Conservation (phyloP, 2,888 invertebrate genomes). For the Theretra japonica region DNA sequence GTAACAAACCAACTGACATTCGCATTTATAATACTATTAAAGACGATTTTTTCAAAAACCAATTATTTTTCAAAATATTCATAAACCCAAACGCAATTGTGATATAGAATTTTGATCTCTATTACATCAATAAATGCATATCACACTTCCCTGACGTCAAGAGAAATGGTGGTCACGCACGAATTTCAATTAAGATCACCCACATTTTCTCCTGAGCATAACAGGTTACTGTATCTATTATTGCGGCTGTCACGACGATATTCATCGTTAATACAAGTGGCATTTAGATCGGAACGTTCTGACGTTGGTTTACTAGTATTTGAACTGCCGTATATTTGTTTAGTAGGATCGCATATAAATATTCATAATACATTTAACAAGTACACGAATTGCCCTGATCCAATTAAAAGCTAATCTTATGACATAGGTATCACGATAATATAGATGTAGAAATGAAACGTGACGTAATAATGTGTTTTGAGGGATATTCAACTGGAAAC, state of each 20-base stretch:
- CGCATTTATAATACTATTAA: too few relatives aligned
- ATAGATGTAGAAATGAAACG: too few relatives aligned
- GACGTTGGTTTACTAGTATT: background rate
- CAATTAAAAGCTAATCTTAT: too few relatives aligned
- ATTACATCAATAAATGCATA: background rate
- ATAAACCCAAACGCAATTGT: background rate
- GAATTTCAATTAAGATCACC: background rate
- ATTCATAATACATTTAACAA: too few relatives aligned
- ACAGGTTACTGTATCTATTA: conserved; percentile 7
- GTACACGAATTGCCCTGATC: too few relatives aligned
- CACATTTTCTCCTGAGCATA: background rate
- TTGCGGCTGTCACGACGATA: background rate
- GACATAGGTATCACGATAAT: too few relatives aligned
- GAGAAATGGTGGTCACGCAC: conserved; percentile 12
- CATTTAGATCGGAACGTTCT: background rate
- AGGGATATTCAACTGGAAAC: too few relatives aligned
- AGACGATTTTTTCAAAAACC: background rate
- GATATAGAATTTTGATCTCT: background rate
- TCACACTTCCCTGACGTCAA: background rate
- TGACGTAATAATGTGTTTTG: too few relatives aligned
- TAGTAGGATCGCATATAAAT: too few relatives aligned
- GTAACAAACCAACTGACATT: too few relatives aligned
- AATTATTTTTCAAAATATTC: background rate
- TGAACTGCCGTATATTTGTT: background rate
- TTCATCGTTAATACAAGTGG: background rate